Conservation (phyloP, 2,888 invertebrate species). For the Gastracanthus pulcherrimus region DNA sequence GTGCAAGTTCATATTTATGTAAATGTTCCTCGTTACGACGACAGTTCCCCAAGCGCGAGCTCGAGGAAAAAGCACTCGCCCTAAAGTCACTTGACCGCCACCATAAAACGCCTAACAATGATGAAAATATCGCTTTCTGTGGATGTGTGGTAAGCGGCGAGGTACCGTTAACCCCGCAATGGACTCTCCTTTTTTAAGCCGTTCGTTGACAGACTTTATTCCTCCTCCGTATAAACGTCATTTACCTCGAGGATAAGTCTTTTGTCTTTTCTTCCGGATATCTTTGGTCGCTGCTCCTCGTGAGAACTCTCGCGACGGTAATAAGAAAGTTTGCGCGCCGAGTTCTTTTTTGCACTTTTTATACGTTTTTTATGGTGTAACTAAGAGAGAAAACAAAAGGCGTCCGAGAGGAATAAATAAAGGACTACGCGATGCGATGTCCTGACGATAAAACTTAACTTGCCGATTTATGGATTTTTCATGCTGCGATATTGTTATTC, state of each 20-base stretch:
- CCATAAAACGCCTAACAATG: constrained; percentile 67
- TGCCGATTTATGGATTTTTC: neutral
- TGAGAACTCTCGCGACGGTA: constrained; percentile 17
- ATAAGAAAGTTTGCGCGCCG: constrained; percentile 21
- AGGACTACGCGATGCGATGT: neutral
- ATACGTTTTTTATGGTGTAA: constrained; percentile 17
- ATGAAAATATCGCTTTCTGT: constrained; percentile 75
- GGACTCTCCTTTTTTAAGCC: neutral
- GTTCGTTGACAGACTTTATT: neutral
- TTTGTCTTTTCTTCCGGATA: neutral
- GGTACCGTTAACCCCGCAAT: neutral
- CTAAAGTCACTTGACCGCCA: neutral
- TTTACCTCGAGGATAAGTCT: neutral
- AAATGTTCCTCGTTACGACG: neutral
- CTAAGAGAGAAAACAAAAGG: constrained; percentile 16
- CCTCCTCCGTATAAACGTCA: neutral
- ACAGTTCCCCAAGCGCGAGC: neutral
- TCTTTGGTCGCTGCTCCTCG: neutral
- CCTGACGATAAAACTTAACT: neutral
- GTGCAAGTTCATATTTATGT: constrained; percentile 26
- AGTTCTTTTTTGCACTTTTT: constrained; percentile 13
- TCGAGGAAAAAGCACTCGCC: too few species aligned
- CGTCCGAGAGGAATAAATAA: constrained; percentile 13
- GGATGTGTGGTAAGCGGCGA: constrained; percentile 61
- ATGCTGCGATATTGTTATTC: neutral